Evolutionary conservation across 2,888 invertebrate species (phyloP).

Genomic region (Andrena chrysosceles): DNA sequence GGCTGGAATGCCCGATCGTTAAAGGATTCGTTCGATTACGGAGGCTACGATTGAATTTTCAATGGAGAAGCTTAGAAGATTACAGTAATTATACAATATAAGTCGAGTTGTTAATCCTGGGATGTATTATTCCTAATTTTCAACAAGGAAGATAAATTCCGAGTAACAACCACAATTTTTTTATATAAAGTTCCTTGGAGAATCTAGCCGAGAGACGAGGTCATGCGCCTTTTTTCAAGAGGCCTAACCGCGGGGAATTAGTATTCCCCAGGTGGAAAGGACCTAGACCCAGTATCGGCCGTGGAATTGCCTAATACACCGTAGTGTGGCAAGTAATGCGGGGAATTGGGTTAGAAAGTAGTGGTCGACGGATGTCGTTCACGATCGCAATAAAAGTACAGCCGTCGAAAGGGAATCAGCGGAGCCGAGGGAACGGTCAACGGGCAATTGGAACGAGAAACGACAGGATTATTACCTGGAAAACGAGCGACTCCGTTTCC

Average conservation of each 20-base stretch:
- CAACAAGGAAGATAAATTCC: too few relatives aligned
- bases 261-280: conserved; percentile 70
- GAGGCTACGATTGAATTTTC: background rate
- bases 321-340: conserved; percentile 53
- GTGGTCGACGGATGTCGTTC: conserved; percentile 46
- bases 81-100: background rate
- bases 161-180: too few relatives aligned
- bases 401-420: conserved; percentile 19
- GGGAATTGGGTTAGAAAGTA: conserved; percentile 79
- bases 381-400: conserved; percentile 11
- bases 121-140: background rate
- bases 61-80: too few relatives aligned
- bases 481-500: background rate
- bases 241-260: conserved; percentile 51
- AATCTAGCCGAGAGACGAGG: conserved; percentile 1
- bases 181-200: background rate
- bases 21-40: conserved; percentile 8
- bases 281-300: conserved; percentile 77
- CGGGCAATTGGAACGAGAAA: conserved; percentile 3
- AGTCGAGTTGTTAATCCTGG: background rate
- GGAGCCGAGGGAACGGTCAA: background rate
- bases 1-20: conserved; percentile 37
- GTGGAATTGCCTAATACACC: conserved; percentile 73
- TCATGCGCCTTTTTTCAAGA: conserved; percentile 40
- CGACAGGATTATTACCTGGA: background rate